Evolutionary conservation across 2,888 invertebrate species (phyloP).

Genomic region (Strigamia transsilvanica): DNA sequence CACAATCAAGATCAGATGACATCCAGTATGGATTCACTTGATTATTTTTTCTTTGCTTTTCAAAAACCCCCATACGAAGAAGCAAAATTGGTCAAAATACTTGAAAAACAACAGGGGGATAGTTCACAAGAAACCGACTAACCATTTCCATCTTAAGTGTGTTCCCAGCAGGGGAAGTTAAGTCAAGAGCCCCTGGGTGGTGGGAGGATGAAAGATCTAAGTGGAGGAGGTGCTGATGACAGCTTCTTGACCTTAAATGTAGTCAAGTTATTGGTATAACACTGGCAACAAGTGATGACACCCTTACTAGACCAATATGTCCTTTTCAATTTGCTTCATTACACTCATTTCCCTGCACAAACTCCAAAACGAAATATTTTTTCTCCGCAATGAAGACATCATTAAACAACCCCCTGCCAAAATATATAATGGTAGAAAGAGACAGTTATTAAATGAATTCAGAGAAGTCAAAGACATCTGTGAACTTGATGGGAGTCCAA

Average conservation of each 20-base stretch:
- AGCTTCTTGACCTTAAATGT: constrained; percentile 39
- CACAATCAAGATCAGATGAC: too few relatives aligned
- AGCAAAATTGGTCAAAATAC: constrained; percentile 37
- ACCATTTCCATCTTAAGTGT: constrained; percentile 46
- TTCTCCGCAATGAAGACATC: constrained; percentile 4
- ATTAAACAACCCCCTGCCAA: constrained; percentile 18
- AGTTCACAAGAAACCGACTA: constrained; percentile 17
- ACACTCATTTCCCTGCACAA: background rate
- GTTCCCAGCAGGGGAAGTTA: constrained; percentile 45
- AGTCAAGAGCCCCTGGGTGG: constrained; percentile 49
- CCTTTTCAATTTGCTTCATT: constrained; percentile 5
- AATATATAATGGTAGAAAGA: constrained; percentile 8
- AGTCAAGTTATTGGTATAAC: constrained; percentile 42
- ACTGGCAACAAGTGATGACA: constrained; percentile 32
- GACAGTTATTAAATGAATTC: constrained; percentile 10
- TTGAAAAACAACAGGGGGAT: constrained; percentile 39
- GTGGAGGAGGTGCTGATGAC: constrained; percentile 49
- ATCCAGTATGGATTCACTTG: too few relatives aligned
- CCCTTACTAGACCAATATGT: background rate
- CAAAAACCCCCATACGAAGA: background rate
- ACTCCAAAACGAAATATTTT: background rate
- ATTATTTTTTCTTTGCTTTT: background rate
- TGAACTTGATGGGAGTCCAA: constrained; percentile 40
- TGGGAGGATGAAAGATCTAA: constrained; percentile 47
- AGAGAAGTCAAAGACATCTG: background rate